A percentile compares a stretch with the other conserved stretches of the same genome.
Conservation (phyloP, 2,797 vertebrate genomes). For the Pogoniulus pusillus region DNA sequence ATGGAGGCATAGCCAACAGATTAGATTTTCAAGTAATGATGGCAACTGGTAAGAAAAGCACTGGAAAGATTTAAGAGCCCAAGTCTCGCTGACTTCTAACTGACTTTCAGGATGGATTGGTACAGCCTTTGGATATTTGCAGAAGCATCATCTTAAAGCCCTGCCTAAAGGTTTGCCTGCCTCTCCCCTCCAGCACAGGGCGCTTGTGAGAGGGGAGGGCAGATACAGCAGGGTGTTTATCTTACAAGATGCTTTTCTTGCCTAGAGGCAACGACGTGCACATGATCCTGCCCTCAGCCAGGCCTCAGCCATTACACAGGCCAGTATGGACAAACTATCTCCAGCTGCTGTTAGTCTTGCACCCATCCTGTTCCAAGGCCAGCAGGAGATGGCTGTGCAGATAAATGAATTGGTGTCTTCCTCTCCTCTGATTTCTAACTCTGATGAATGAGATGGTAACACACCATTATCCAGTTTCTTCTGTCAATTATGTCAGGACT, state of each 20-base stretch:
- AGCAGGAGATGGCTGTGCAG: rapidly evolving
- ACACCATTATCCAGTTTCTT: background rate
- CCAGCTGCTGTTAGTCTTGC: background rate
- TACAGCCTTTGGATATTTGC: background rate
- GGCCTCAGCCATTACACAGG: background rate
- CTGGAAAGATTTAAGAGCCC: conserved; percentile 33
- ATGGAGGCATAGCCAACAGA: conserved; percentile 18
- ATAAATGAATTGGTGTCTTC: rapidly evolving
- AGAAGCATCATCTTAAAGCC: background rate
- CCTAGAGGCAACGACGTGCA: background rate
- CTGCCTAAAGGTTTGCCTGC: background rate
- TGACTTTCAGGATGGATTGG: conserved; percentile 20
- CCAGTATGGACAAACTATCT: background rate
- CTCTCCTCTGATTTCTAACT: background rate
- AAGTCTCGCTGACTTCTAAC: conserved; percentile 24
- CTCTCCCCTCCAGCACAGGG: rapidly evolving
- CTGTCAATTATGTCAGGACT: background rate
- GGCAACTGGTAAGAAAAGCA: conserved; percentile 3
- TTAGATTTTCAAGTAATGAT: conserved; percentile 33
- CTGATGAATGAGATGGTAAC: background rate
- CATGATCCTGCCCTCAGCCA: background rate
- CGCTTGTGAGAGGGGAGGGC: background rate
- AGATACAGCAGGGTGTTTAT: background rate
- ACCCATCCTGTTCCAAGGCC: background rate
- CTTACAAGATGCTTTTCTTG: background rate